phyloP scores from a whole-genome alignment of 2,113 vertebrate species.

The Paramisgurnus dabryanus region DNA sequence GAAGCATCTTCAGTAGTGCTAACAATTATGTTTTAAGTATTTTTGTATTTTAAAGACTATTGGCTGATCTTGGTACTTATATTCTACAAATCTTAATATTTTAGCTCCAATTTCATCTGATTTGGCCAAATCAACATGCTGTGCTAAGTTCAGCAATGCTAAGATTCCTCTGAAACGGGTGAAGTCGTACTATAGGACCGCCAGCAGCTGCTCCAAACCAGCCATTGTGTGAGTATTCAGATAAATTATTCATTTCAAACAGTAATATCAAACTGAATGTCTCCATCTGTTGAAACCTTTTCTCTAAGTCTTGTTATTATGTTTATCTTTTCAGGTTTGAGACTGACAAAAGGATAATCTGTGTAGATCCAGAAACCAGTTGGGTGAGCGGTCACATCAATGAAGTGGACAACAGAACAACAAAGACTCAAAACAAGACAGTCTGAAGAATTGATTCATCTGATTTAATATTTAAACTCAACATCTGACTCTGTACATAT shows the following conservation, averaged over 20 bases:
- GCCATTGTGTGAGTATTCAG: constrained; percentile 40
- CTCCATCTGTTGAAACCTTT: background rate
- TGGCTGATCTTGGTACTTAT: background rate
- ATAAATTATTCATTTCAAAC: background rate
- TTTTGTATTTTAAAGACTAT: too few species aligned
- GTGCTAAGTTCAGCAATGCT: accelerated
- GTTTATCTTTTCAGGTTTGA: background rate
- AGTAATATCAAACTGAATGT: background rate
- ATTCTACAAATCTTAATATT: background rate
- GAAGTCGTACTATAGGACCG: constrained; percentile 16
- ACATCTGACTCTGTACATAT: too few species aligned
- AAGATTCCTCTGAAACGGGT: constrained; percentile 25
- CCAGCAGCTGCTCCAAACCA: background rate
- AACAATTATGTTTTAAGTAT: too few species aligned
- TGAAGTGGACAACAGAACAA: constrained; percentile 2
- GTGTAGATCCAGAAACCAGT: background rate
- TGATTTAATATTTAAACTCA: background rate
- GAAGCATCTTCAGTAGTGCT: too few species aligned
- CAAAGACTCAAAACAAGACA: background rate
- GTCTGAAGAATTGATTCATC: background rate
- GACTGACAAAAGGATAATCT: accelerated
- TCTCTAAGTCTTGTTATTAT: background rate
- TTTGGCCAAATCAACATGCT: background rate
- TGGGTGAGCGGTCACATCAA: background rate
- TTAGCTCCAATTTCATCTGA: background rate